Conservation (phyloP, 35 echinoderm and acorn worm genomes). For the Eucidaris tribuloides region DNA sequence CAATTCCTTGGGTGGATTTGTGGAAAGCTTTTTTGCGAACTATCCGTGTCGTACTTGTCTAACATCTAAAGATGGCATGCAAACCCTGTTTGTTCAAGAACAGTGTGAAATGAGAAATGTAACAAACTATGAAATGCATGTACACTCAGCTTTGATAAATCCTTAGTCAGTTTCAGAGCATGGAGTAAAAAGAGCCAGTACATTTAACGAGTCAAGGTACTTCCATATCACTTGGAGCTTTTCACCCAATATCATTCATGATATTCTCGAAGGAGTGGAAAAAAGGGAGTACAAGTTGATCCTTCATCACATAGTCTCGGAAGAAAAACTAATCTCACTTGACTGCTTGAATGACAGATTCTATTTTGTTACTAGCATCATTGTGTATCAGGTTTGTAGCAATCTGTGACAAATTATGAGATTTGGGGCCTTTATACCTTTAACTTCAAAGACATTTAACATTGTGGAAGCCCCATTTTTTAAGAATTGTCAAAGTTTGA, state of each 20-base stretch:
- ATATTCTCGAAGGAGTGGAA: slow-evolving; percentile 14
- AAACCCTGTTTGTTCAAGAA: background rate
- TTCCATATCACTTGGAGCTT: slow-evolving; percentile 4
- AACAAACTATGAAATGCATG: background rate
- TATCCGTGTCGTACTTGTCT: background rate
- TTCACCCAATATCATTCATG: slow-evolving; percentile 17
- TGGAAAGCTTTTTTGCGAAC: slow-evolving; percentile 3
- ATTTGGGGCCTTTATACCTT: background rate
- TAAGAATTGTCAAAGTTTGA: too few relatives aligned
- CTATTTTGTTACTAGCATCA: too few relatives aligned
- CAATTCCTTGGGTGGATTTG: slow-evolving; percentile 18
- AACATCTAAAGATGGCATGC: background rate
- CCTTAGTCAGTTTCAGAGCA: slow-evolving; percentile 8
- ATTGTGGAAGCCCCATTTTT: too few relatives aligned
- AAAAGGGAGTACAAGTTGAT: slow-evolving; percentile 32
- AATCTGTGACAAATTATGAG: too few relatives aligned
- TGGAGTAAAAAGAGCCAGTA: slow-evolving; percentile 3
- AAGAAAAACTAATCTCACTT: background rate
- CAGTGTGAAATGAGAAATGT: slow-evolving; percentile 6
- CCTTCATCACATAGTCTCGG: background rate
- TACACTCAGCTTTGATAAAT: background rate
- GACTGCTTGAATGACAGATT: background rate
- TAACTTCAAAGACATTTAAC: too few relatives aligned
- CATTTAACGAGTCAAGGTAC: slow-evolving; percentile 12
- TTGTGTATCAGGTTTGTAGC: too few relatives aligned